phyloP scores from a whole-genome alignment of 2,888 invertebrate species.

The Epinotia ramella region DNA sequence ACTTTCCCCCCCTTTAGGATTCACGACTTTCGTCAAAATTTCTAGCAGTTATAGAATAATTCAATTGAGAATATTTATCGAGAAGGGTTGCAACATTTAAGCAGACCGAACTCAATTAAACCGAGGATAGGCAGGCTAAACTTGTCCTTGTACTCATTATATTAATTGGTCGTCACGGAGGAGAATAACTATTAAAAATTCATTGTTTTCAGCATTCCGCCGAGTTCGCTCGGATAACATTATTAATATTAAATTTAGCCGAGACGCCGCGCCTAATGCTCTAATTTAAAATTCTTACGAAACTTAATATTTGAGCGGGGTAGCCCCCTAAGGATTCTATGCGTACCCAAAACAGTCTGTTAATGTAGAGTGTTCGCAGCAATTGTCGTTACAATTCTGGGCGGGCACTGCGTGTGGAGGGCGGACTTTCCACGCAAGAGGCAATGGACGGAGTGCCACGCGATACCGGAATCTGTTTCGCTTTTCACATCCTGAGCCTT shows the following conservation, averaged over 20 bases:
- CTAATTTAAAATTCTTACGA: slow-evolving; percentile 82
- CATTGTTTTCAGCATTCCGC: slow-evolving; percentile 71
- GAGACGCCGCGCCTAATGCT: slow-evolving; percentile 76
- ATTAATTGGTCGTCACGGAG: slow-evolving; percentile 74
- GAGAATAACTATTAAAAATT: slow-evolving; percentile 81
- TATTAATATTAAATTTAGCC: slow-evolving; percentile 81
- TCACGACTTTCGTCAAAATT: slow-evolving; percentile 21
- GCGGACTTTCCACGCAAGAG: slow-evolving; percentile 51
- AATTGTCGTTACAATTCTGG: slow-evolving; percentile 68
- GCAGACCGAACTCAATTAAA: slow-evolving; percentile 54
- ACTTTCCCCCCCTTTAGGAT: slow-evolving; percentile 32
- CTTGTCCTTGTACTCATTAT: slow-evolving; percentile 75
- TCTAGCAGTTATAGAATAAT: slow-evolving; percentile 19
- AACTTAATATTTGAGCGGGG: slow-evolving; percentile 81
- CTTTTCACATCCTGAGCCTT: slow-evolving; percentile 63
- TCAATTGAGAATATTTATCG: slow-evolving; percentile 7
- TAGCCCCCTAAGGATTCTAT: slow-evolving; percentile 64
- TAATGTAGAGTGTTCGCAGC: slow-evolving; percentile 67
- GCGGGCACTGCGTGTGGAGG: slow-evolving; percentile 48
- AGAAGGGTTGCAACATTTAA: slow-evolving; percentile 29
- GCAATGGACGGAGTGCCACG: slow-evolving; percentile 67
- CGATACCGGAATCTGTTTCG: slow-evolving; percentile 61
- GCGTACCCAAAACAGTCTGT: slow-evolving; percentile 61
- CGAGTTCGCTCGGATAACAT: slow-evolving; percentile 71
- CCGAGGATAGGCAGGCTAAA: slow-evolving; percentile 62